phyloP scores from a whole-genome alignment of 2,888 invertebrate species.

The Hesperia comma region DNA sequence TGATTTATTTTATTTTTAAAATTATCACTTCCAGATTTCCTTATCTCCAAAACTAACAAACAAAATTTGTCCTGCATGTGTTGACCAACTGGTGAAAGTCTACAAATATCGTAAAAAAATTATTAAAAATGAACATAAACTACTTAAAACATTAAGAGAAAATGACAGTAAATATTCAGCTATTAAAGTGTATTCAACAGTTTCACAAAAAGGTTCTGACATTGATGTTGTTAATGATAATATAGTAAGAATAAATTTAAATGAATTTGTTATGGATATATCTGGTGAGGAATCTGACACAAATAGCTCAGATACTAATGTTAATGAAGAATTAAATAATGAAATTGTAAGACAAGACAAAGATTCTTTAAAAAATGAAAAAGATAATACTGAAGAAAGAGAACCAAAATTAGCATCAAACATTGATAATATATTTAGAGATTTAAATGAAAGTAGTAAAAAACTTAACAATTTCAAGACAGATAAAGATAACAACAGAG shows the following conservation, averaged over 20 bases:
- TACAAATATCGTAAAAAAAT: slow-evolving; percentile 48
- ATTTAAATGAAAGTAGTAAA: too few relatives aligned
- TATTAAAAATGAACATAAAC: slow-evolving; percentile 48
- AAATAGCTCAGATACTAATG: background rate
- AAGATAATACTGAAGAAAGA: background rate
- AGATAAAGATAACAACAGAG: background rate
- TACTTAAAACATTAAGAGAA: slow-evolving; percentile 44
- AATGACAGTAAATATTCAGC: slow-evolving; percentile 9
- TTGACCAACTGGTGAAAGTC: slow-evolving; percentile 48
- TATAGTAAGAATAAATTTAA: background rate
- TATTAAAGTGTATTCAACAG: background rate
- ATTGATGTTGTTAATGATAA: background rate
- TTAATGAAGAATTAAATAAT: background rate
- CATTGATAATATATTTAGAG: too few relatives aligned
- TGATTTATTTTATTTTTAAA: background rate
- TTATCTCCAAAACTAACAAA: slow-evolving; percentile 46
- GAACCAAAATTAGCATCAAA: background rate
- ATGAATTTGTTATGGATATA: background rate
- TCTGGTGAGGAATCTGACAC: background rate
- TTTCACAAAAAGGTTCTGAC: background rate
- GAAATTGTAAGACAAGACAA: background rate
- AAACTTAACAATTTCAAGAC: background rate
- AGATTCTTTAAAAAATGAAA: background rate
- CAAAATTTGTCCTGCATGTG: slow-evolving; percentile 51
- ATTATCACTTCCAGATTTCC: background rate